Evolutionary conservation across 2,797 vertebrate genomes (phyloP), one percentile per base, ranked within the genome.

Genomic region (Falco rusticolus): DNA sequence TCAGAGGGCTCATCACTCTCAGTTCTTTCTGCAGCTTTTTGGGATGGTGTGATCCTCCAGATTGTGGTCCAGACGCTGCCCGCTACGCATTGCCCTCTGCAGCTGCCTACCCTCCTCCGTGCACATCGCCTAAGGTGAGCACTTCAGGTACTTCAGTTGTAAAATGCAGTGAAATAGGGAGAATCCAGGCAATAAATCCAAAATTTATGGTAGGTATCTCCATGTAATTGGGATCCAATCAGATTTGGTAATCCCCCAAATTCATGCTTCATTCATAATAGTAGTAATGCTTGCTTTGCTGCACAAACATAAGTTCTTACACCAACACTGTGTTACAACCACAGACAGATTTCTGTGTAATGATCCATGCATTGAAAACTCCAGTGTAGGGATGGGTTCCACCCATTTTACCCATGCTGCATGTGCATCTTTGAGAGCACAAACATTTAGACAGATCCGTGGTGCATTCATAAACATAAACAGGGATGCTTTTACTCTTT

Each of bases 381-480:
- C 24, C n/a, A 28, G 3, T 1, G 12, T 2, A 19, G 57, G 28
- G 5, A 31, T 11, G 3, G 0, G 8, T 78, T 53, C 34, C 41
- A 22, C 3, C 15, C 11, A 4, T 22, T 63, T 60, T 24, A 18
- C 16, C 24, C 63, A 16, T 3, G 9, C 7, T 74, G 19, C 9
- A 37, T 16, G 8, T 13, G 6, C 3, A 24, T 7, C 11, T 76
- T 37, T 75, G 6, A 15, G 45, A 75, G 8, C 13, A 41, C 18
- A 43, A 16, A n/a, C 12, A 19, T 24, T 70, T 47, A 61, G 34
- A 41, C 24, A 57, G 48, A 18, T 74, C 85, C 75, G 7, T 7
- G 4, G 51, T 86, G 26, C 37, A 43, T 68, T 56, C 64, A 50
- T 21, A 57, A 75, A 34, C 13, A 31, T 31, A 68, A 51, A 41